phyloP scores from a whole-genome alignment of 92 coral and sea anemone genomes.

The Actinernus sp. region DNA sequence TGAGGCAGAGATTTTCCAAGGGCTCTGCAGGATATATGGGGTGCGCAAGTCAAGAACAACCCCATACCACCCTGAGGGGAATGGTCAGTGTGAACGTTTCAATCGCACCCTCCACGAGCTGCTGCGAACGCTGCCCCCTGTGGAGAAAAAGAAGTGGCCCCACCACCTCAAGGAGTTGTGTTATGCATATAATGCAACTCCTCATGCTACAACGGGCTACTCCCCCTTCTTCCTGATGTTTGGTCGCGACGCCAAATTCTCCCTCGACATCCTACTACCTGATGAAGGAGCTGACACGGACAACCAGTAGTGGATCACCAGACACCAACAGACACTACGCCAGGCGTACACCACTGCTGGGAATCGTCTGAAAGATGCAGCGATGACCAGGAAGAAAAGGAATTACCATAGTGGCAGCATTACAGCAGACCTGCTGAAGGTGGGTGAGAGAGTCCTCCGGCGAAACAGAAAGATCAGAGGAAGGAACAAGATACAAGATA shows the following conservation, averaged over 20 bases:
- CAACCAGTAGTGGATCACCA: conserved; percentile 24
- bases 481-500: conserved; percentile 59
- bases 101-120: no score
- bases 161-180: no score
- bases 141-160: conserved; percentile 58
- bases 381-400: conserved; percentile 20
- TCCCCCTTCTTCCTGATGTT: no score
- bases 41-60: conserved; percentile 66
- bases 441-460: conserved; percentile 42
- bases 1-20: conserved; percentile 55
- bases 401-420: conserved; percentile 14
- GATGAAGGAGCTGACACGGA: not conserved
- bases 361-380: conserved; percentile 17
- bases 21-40: conserved; percentile 63
- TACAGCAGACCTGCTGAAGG: conserved; percentile 7
- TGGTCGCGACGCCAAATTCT: conserved; percentile 46
- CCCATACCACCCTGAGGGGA: no score
- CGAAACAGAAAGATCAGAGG: conserved; percentile 24
- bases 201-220: no score
- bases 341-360: conserved; percentile 31
- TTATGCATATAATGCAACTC: no score
- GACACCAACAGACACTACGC: conserved; percentile 41
- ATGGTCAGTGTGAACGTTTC: no score
- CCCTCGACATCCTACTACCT: conserved; percentile 41
- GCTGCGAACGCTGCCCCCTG: conserved; percentile 44